phyloP scores from a whole-genome alignment of 2,113 vertebrate species.

The Sturnira hondurensis region DNA sequence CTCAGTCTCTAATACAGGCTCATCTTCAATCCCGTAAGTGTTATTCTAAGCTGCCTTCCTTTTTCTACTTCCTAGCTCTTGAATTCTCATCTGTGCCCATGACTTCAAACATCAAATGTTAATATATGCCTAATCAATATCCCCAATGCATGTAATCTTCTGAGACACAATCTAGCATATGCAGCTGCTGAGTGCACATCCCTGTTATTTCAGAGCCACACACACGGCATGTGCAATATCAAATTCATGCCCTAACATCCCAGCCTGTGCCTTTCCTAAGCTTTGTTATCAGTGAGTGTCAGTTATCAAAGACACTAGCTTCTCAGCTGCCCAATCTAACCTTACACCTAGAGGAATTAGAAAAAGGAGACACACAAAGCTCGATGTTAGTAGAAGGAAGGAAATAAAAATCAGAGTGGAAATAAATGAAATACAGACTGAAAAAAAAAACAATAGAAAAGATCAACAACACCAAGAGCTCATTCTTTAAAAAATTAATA shows the following conservation, averaged over 20 bases:
- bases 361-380: not conserved
- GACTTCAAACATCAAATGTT: not conserved
- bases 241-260: not conserved
- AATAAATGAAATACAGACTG: not conserved
- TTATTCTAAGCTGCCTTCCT: not conserved
- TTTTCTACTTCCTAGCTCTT: not conserved
- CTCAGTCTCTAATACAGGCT: not conserved
- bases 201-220: not conserved
- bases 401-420: not conserved
- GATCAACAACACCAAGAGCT: not conserved
- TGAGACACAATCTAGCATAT: not conserved
- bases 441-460: not conserved
- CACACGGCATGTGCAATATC: not conserved
- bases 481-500: not conserved
- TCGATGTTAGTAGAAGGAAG: not conserved
- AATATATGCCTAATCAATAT: not conserved
- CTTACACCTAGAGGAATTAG: not conserved
- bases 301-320: not conserved
- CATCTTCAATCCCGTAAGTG: rapidly evolving
- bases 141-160: not conserved
- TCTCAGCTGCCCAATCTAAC: not conserved
- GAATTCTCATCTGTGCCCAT: not conserved
- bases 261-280: too few species aligned
- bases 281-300: not conserved
- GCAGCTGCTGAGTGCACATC: too few species aligned